Evolutionary conservation across 35 echinoderm and acorn worm species (phyloP), one percentile per base, ranked within the genome.

Genomic region (Heliocidaris erythrogramma): DNA sequence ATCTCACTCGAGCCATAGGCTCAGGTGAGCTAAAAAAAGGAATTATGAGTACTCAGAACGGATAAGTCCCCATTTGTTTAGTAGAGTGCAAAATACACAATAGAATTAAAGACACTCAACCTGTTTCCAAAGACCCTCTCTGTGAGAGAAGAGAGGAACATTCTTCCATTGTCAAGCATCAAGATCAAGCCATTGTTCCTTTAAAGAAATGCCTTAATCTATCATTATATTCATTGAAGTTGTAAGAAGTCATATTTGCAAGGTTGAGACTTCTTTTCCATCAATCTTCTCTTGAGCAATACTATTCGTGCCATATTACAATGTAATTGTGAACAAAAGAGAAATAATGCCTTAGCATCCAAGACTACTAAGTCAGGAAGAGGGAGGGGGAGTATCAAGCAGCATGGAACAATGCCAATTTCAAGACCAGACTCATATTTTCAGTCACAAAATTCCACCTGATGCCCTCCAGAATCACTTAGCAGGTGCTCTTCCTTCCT

Each of bases 401-500:
- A 78, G 65, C 65, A 78, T 78, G 65, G 65, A 78, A 78, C 65
- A 78, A 18, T 78, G 65, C 65, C 65, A 78, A 78, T 78, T 21
- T n/a, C 65, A 78, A 78, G 65, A 78, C 17, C 65, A 78, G 18
- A 78, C 21, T 78, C 65, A 78, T 78, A 78, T 78, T 78, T 78
- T 78, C 65, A 78, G 65, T 78, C 65, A 78, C 65, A 21, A 78
- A 27, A 78, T 27, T 78, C 65, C 65, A 78, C 65, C 65, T n/a
- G 65, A 78, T 78, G 65, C 27, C 65, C 65, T 29, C 65, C 65
- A 27, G 65, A 78, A 27, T n/a, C 65, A 27, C 65, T 27, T 21
- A 78, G 65, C 65, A 78, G 65, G 65, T 78, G 65, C 65, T 78
- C 65, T 78, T 78, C 65, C 65, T 78, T 78, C 65, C 65, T 9